Evolutionary conservation across 2,888 invertebrate species (phyloP), one percentile per base, ranked within the genome.

Genomic region (Penaeus monodon): DNA sequence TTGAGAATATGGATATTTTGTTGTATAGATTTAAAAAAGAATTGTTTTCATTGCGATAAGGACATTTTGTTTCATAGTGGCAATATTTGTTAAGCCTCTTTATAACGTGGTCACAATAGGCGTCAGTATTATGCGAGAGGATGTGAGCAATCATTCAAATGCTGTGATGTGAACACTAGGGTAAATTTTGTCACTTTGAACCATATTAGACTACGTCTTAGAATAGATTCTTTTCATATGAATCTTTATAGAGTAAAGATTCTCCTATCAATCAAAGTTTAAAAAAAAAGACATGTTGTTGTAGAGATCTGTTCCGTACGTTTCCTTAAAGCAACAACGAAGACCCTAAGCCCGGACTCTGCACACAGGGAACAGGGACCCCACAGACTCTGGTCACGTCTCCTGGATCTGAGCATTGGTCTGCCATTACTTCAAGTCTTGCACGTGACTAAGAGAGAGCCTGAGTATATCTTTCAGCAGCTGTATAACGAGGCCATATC

Each of bases 101-200:
- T 64, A 29, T 64, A 63, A 73, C n/a, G 82, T 64, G 77, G 63
- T 82, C 66, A 82, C 82, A 63, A 73, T 73, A 24, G 68, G 80
- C 80, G 73, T 80, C 85, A 80, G 70, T 85, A 80, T 80, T 85
- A 80, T 80, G 64, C 74, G 74, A 73, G 73, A 82, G 27, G 79
- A 85, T 85, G 80, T 44, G 73, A 87, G 82, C 86, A 87, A 87
- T 87, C 86, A 83, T 87, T 87, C 83, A 87, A 87, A 82, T 87
- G 86, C 86, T 87, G 86, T 87, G 86, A 87, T 87, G 86, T 87
- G 68, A 83, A 82, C 82, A 78, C 83, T 87, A 87, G 86, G 86
- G 68, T 87, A 87, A 82, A 76, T 87, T 83, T 83, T 87, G 86
- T 87, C 86, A 87, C 82, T 87, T 70, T 68, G 83, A 87, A 79